These are phyloP conservation scores for Catagonus wagneri DNA, from an alignment of 2,113 vertebrate species.

Conservation along the genomic window DNA sequence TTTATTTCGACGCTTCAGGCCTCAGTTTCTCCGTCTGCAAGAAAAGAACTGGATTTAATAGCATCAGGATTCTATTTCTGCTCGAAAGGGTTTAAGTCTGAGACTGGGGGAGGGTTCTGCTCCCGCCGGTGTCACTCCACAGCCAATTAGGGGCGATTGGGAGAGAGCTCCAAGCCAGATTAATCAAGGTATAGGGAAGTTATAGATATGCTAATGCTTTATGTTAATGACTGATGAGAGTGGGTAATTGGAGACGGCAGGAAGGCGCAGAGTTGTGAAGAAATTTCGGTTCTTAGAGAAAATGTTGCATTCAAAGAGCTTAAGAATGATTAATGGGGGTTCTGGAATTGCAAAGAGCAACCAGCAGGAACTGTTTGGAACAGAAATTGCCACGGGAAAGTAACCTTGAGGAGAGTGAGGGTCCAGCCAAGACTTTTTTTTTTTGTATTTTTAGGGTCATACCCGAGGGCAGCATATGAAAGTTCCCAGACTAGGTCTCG, in stretches of 20 bases:
- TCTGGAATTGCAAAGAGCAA: slow-evolving; percentile 69
- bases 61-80: not conserved
- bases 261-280: slow-evolving; percentile 44
- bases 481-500: too few species aligned
- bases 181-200: slow-evolving; percentile 60
- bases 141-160: not conserved
- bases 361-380: slow-evolving; percentile 37
- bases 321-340: slow-evolving; percentile 80
- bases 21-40: not conserved
- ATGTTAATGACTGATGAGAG: slow-evolving; percentile 75
- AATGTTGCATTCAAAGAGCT: slow-evolving; percentile 73
- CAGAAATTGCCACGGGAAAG: slow-evolving; percentile 11
- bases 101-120: not conserved
- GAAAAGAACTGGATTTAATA: not conserved
- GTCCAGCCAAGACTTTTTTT: not conserved
- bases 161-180: slow-evolving; percentile 51
- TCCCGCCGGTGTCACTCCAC: too few species aligned
- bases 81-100: not conserved
- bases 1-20: too few species aligned
- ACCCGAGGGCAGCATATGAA: too few species aligned
- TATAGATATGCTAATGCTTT: slow-evolving; percentile 65
- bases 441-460: too few species aligned
- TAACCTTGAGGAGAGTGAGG: slow-evolving; percentile 42
- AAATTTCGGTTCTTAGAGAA: slow-evolving; percentile 73
- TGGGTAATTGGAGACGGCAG: slow-evolving; percentile 70